Percentiles rank a stretch among this genome's conserved stretches.
These are phyloP conservation scores for Hypena proboscidalis DNA, from an alignment of 2,888 invertebrate species.

Conservation along the genomic window DNA sequence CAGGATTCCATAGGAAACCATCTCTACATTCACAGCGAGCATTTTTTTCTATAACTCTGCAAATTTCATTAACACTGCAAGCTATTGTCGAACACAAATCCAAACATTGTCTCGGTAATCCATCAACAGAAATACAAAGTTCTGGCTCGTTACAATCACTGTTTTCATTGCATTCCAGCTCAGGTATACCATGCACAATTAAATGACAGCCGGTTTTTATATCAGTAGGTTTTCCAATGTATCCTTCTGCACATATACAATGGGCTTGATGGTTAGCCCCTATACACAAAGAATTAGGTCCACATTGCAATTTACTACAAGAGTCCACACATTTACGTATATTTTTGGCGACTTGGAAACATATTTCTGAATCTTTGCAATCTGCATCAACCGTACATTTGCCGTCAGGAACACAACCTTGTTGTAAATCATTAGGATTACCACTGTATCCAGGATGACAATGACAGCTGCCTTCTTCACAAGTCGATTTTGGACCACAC, in stretches of 20 bases:
- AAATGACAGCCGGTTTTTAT: conserved; percentile 91
- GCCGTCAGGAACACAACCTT: conserved; percentile 90
- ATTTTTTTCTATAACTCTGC: conserved; percentile 88
- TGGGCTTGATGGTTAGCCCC: conserved; percentile 93
- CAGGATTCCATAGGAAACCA: conserved; percentile 93
- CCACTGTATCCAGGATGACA: conserved; percentile 93
- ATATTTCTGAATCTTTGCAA: conserved; percentile 93
- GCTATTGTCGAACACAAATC: conserved; percentile 92
- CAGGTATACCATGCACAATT: conserved; percentile 84
- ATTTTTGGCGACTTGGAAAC: conserved; percentile 93
- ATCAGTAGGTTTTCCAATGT: conserved; percentile 93
- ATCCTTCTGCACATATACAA: conserved; percentile 94
- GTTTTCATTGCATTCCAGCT: conserved; percentile 88
- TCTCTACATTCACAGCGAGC: conserved; percentile 93
- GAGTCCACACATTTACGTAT: conserved; percentile 93
- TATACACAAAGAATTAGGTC: conserved; percentile 95
- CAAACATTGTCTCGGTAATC: conserved; percentile 88
- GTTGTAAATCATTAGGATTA: conserved; percentile 88
- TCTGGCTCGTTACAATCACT: conserved; percentile 90
- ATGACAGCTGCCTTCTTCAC: conserved; percentile 91
- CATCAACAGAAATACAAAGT: conserved; percentile 88
- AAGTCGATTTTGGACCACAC: conserved; percentile 93
- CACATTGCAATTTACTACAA: conserved; percentile 94
- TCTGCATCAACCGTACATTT: conserved; percentile 93
- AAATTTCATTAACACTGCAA: conserved; percentile 93